phyloP scores from a whole-genome alignment of 2,888 invertebrate species.

The Eustalomyia histrio region DNA sequence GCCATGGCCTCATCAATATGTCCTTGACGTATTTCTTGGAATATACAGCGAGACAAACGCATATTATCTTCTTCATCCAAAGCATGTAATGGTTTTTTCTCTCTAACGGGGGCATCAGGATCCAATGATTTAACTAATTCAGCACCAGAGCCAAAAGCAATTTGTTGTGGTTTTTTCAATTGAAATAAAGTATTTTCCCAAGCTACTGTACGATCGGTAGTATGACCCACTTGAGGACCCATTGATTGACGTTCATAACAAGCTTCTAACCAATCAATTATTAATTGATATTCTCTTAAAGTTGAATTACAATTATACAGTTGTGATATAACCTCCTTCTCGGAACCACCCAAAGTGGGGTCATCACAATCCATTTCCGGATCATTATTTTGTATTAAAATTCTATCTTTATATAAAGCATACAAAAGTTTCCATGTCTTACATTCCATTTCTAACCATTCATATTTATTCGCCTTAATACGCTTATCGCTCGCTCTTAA shows the following conservation, averaged over 20 bases:
- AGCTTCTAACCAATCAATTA: conserved; percentile 95
- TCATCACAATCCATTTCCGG: conserved; percentile 77
- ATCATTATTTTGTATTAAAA: conserved; percentile 78
- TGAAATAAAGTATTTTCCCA: conserved; percentile 96
- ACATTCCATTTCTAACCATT: conserved; percentile 89
- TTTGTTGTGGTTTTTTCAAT: conserved; percentile 81
- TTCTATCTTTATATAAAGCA: conserved; percentile 90
- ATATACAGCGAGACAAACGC: conserved; percentile 81
- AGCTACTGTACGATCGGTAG: conserved; percentile 89
- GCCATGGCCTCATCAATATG: conserved; percentile 91
- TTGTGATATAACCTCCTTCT: conserved; percentile 80
- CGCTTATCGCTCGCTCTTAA: conserved; percentile 63
- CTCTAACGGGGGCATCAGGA: conserved; percentile 92
- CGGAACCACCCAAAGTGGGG: conserved; percentile 80
- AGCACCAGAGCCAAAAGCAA: conserved; percentile 82
- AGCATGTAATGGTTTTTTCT: conserved; percentile 89
- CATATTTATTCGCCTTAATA: conserved; percentile 67
- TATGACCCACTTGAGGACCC: conserved; percentile 83
- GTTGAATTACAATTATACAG: conserved; percentile 81
- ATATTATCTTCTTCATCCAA: conserved; percentile 91
- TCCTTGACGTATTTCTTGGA: conserved; percentile 90
- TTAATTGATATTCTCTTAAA: conserved; percentile 87
- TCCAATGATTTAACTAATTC: conserved; percentile 87
- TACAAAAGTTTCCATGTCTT: conserved; percentile 93
- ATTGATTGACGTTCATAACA: conserved; percentile 84